Evolutionary conservation across 2,113 vertebrate genomes (phyloP).

Genomic region (Podarcis cretensis): DNA sequence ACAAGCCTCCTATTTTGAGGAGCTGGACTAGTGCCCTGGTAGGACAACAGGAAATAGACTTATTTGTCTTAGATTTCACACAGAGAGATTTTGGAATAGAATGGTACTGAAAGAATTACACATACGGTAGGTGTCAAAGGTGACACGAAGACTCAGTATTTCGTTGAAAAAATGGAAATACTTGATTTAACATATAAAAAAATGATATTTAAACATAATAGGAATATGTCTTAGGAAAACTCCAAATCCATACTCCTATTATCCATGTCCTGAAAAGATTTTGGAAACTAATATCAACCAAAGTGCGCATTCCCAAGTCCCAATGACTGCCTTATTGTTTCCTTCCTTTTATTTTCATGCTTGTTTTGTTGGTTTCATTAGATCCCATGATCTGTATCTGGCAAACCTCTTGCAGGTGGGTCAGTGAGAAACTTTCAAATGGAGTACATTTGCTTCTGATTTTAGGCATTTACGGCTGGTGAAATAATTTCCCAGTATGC

Average conservation of each 20-base stretch:
- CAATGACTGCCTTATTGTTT: background rate
- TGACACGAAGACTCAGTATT: background rate
- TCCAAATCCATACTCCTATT: background rate
- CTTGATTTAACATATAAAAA: background rate
- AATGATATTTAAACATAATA: background rate
- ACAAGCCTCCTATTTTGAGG: too few relatives aligned
- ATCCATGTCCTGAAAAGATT: background rate
- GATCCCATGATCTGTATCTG: background rate
- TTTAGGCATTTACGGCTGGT: background rate
- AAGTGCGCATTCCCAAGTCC: background rate
- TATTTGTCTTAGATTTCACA: background rate
- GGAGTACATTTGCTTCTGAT: background rate
- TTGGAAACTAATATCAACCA: background rate
- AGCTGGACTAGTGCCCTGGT: background rate
- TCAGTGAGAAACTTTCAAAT: background rate
- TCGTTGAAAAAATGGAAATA: too few relatives aligned
- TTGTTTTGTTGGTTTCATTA: too few relatives aligned
- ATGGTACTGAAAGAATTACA: background rate
- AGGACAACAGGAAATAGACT: background rate
- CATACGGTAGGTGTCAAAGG: background rate
- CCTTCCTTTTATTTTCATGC: background rate
- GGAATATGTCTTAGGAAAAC: background rate
- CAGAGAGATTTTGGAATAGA: background rate
- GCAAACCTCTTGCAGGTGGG: background rate
- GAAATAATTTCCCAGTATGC: background rate